A percentile compares a stretch with the other conserved stretches of the same genome.
phyloP scores from a whole-genome alignment of 1,140 invertebrate genomes.

The Episyrphus balteatus region DNA sequence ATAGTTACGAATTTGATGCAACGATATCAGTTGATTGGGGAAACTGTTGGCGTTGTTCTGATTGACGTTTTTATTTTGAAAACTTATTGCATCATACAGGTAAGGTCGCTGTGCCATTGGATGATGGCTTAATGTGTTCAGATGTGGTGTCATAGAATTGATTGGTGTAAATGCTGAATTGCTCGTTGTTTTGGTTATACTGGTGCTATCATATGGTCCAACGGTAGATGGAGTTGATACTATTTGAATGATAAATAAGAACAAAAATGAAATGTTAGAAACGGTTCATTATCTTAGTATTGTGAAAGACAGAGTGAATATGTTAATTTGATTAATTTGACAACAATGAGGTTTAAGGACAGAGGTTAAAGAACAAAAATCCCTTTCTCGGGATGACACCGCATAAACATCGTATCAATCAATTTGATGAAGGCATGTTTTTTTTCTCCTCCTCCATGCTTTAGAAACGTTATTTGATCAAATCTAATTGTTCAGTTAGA shows the following conservation, averaged over 20 bases:
- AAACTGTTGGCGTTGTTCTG: constrained; percentile 59
- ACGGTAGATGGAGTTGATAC: constrained; percentile 29
- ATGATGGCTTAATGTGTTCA: constrained; percentile 64
- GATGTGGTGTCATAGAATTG: constrained; percentile 74
- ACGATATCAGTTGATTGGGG: constrained; percentile 88
- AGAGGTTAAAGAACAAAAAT: too few species aligned
- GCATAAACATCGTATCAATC: too few species aligned
- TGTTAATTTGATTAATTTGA: background rate
- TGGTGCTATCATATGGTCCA: constrained; percentile 29
- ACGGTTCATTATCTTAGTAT: too few species aligned
- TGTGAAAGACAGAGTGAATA: too few species aligned
- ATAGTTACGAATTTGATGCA: constrained; percentile 94
- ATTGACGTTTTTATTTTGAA: constrained; percentile 43
- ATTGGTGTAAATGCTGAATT: constrained; percentile 89
- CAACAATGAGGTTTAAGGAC: too few species aligned
- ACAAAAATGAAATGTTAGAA: background rate
- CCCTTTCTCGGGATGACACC: too few species aligned
- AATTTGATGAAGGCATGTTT: too few species aligned
- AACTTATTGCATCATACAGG: constrained; percentile 86
- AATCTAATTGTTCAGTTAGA: too few species aligned
- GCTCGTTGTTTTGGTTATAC: constrained; percentile 44
- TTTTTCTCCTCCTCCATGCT: too few species aligned
- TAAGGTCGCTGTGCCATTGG: constrained; percentile 68
- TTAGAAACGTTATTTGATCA: too few species aligned
- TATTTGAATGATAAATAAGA: constrained; percentile 6